Evolutionary conservation across 2,888 invertebrate genomes (phyloP), one percentile per base, ranked within the genome.

Genomic region (Eupithecia abbreviata): DNA sequence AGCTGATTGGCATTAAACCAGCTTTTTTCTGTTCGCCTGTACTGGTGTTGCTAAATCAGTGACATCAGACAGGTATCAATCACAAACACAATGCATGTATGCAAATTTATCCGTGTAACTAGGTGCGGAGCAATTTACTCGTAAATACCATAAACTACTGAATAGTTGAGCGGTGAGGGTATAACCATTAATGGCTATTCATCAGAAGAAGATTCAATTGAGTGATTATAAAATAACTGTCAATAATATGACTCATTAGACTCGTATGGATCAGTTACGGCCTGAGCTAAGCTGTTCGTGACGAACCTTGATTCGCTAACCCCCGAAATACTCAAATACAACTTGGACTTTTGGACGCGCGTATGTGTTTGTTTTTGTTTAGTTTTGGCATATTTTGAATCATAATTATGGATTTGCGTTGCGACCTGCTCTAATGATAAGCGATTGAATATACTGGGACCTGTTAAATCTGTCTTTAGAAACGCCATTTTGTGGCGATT

Each of bases 1-100:
- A 43, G 43, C 49, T 4, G 51, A 1, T 51, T 15, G 15, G 5
- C 15, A 55, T 7, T 18, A 4, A 58, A 18, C 58, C 18, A 18
- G 58, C 18, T 58, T 9, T 9, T 58, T 58, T 18, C 30, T 30
- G 4, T 30, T 7, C 12, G 30, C 10, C 62, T 62, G 30, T 62
- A 4, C 62, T 62, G 12, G 30, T 30, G 30, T 62, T 30, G 62
- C 62, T 58, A 58, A 30, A 75, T 58, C 58, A 75, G 73, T 82
- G 80, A 80, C 78, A 75, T 79, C 80, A 80, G 62, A 77, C 65
- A 15, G 72, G 51, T 77, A 86, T 87, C 84, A 79, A 85, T 87
- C 86, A 84, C 76, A 78, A 74, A 73, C 79, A 85, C 83, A 84
- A 86, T 83, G 75, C 80, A 82, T 81, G 74, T 82, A 84, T 83